A percentile compares a stretch with the other conserved stretches of the same genome.
Evolutionary conservation across 2,888 invertebrate species (phyloP).

Genomic region (Dexiosoma caninum): DNA sequence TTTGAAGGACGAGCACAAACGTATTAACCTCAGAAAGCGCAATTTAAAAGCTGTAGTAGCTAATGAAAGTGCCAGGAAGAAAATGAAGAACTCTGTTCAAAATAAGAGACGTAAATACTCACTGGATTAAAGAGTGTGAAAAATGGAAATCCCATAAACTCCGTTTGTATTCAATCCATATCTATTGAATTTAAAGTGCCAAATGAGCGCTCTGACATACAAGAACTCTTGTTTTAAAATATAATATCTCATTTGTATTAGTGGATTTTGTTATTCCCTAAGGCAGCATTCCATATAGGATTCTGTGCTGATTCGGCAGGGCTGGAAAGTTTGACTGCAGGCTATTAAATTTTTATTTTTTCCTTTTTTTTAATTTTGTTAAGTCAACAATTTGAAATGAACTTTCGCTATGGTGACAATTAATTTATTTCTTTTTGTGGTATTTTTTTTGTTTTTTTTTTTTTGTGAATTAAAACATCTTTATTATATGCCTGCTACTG

Average conservation of each 20-base stretch:
- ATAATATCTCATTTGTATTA: background rate
- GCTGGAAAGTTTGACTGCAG: conserved; percentile 20
- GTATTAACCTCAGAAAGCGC: conserved; percentile 50
- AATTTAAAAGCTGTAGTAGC: no score
- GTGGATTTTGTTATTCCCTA: background rate
- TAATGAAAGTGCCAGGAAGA: no score
- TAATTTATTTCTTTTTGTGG: conserved; percentile 14
- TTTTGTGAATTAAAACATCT: conserved; percentile 59
- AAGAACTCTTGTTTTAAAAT: background rate
- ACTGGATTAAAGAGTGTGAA: background rate
- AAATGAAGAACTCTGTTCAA: no score
- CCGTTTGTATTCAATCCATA: background rate
- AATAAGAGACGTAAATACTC: no score
- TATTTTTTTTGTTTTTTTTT: background rate
- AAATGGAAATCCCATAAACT: background rate
- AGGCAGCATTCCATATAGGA: background rate
- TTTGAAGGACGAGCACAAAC: conserved; percentile 40
- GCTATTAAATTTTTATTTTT: conserved; percentile 20
- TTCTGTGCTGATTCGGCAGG: background rate
- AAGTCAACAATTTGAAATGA: conserved; percentile 65
- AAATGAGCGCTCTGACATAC: conserved; percentile 2
- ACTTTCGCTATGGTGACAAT: conserved; percentile 64
- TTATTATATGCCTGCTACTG: conserved; percentile 43
- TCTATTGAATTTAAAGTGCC: conserved; percentile 35
- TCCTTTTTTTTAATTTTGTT: conserved; percentile 52